A percentile compares a stretch with the other conserved stretches of the same genome.
phyloP scores from a whole-genome alignment of 2,888 invertebrate genomes.

The Dynastes maya region DNA sequence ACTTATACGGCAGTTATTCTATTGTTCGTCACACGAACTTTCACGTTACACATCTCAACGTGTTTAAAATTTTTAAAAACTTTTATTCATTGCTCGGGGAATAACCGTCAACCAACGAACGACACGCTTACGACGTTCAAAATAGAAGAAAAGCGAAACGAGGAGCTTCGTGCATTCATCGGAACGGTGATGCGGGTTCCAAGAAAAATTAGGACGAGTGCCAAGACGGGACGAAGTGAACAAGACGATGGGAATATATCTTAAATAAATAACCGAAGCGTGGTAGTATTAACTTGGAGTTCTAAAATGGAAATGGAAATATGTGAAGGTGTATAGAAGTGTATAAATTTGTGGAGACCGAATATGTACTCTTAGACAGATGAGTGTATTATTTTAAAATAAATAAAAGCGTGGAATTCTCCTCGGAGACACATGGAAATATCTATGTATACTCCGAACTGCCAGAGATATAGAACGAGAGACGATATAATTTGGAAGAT shows the following conservation, averaged over 20 bases:
- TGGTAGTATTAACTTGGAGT: neutral
- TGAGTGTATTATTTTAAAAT: neutral
- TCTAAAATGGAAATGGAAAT: slow-evolving; percentile 5
- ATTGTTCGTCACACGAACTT: neutral
- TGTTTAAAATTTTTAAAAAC: slow-evolving; percentile 19
- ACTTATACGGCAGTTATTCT: slow-evolving; percentile 11
- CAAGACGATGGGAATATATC: neutral
- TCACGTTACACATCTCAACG: slow-evolving; percentile 17
- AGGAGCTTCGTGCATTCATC: neutral
- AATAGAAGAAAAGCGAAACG: neutral
- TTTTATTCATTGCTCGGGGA: neutral
- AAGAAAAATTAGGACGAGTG: slow-evolving; percentile 15
- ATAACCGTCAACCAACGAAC: neutral
- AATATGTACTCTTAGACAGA: neutral
- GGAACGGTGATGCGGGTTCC: neutral
- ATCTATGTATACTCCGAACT: no score
- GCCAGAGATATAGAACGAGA: no score
- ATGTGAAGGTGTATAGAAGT: neutral
- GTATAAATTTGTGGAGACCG: neutral
- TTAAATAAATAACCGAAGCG: slow-evolving; percentile 3
- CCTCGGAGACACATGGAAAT: no score
- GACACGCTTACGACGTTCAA: neutral
- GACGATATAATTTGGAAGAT: no score
- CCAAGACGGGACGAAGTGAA: neutral
- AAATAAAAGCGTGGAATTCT: no score